Percentiles rank a stretch among this genome's conserved stretches.
These are phyloP conservation scores for Pilophorus perplexus DNA, from an alignment of 2,888 invertebrate genomes.

Conservation along the genomic window DNA sequence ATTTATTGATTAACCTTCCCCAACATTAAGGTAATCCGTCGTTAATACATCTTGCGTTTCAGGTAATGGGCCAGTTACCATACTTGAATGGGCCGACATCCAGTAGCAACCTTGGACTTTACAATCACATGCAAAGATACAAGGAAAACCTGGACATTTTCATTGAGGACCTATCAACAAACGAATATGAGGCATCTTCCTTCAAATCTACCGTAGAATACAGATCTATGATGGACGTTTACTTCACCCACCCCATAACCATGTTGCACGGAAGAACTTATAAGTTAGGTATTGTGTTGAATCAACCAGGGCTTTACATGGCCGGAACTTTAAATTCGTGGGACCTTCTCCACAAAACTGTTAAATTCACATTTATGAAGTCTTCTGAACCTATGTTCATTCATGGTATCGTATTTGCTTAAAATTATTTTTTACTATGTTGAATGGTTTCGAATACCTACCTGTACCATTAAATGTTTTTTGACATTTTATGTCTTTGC, in stretches of 20 bases:
- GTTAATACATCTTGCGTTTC: background rate
- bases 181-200: constrained; percentile 4
- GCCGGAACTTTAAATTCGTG: constrained; percentile 24
- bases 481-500: too few species aligned
- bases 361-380: constrained; percentile 30
- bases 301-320: constrained; percentile 34
- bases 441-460: too few species aligned
- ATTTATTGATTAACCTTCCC: background rate
- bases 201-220: constrained; percentile 36
- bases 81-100: constrained; percentile 24
- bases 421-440: background rate
- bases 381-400: constrained; percentile 29
- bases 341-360: constrained; percentile 28
- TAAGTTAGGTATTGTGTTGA: constrained; percentile 31
- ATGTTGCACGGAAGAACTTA: constrained; percentile 32
- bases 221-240: constrained; percentile 27
- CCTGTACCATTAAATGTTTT: too few species aligned
- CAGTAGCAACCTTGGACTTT: constrained; percentile 10
- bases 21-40: background rate
- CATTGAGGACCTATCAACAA: constrained; percentile 27
- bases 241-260: constrained; percentile 9
- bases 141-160: constrained; percentile 30
- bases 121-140: constrained; percentile 28
- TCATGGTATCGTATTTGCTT: constrained; percentile 22
- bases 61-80: constrained; percentile 38